Percentiles rank a stretch among this genome's conserved stretches.
Conservation (phyloP, 2,888 invertebrate species). For the Drosophila neutralis region DNA sequence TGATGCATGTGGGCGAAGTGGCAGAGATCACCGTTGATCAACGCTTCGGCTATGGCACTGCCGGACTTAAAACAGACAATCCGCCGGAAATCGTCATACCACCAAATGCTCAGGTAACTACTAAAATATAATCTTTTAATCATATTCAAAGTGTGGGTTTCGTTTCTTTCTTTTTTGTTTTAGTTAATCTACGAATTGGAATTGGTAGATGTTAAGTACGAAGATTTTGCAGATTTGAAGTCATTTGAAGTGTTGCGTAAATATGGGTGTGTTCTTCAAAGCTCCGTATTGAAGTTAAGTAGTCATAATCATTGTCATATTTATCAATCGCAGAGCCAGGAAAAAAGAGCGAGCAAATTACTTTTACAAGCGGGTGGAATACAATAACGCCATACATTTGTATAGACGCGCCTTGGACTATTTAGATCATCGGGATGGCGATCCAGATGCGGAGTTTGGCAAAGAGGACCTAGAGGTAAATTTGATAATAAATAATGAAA, state of each 20-base stretch:
- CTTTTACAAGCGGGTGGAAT: conserved; percentile 94
- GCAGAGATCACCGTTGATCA: conserved; percentile 90
- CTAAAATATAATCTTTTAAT: no score
- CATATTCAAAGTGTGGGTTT: neutral
- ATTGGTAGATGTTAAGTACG: conserved; percentile 88
- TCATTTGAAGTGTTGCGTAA: conserved; percentile 88
- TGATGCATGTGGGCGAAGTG: conserved; percentile 94
- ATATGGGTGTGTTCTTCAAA: conserved; percentile 88
- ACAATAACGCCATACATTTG: conserved; percentile 92
- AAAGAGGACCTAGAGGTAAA: conserved; percentile 84
- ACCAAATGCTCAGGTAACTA: conserved; percentile 86
- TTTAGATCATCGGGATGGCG: conserved; percentile 90
- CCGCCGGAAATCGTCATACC: conserved; percentile 86
- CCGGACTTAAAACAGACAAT: conserved; percentile 88
- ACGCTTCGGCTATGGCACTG: conserved; percentile 92
- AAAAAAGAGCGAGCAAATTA: conserved; percentile 95
- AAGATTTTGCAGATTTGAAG: conserved; percentile 89
- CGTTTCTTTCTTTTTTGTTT: conserved; percentile 6
- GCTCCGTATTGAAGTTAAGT: neutral
- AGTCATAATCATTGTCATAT: neutral
- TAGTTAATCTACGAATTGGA: conserved; percentile 88
- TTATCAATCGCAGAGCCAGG: conserved; percentile 86
- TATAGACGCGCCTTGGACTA: conserved; percentile 94
- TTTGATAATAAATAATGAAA: neutral
- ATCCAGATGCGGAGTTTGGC: conserved; percentile 86